phyloP scores from a whole-genome alignment of 2,113 vertebrate genomes.

The Phycodurus eques region DNA sequence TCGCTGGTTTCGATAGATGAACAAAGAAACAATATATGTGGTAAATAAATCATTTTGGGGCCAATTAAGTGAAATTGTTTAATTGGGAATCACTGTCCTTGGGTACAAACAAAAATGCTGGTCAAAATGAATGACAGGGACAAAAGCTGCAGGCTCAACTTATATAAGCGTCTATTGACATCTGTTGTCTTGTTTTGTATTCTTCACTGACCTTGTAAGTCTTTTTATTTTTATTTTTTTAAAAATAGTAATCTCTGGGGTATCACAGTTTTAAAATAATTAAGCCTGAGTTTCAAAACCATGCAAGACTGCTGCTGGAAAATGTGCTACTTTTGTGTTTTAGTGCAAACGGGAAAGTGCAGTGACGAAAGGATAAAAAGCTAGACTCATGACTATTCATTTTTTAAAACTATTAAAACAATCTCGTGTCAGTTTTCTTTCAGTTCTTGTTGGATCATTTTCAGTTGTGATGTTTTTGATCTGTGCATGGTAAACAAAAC shows the following conservation, averaged over 20 bases:
- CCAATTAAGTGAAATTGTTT: too few relatives aligned
- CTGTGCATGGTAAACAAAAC: background rate
- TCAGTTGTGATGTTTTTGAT: background rate
- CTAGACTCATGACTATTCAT: background rate
- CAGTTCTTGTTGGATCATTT: background rate
- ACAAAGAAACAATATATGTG: too few relatives aligned
- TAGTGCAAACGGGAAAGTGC: constrained; percentile 31
- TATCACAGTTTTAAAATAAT: background rate
- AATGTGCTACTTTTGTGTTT: constrained; percentile 5
- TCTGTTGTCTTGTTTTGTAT: background rate
- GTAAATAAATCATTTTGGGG: too few relatives aligned
- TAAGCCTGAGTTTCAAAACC: background rate
- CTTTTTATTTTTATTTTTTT: background rate
- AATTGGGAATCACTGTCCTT: too few relatives aligned
- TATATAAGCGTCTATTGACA: background rate
- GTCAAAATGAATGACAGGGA: too few relatives aligned
- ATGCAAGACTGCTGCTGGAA: background rate
- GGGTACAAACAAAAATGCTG: background rate
- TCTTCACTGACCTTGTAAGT: background rate
- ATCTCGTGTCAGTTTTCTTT: background rate
- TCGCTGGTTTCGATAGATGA: too few relatives aligned
- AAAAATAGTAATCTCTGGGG: too few relatives aligned
- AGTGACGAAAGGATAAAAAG: constrained; percentile 7
- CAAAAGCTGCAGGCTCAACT: background rate
- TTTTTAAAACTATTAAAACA: background rate